Conservation (phyloP, 2,797 vertebrate species). For the Cossypha heuglini region DNA sequence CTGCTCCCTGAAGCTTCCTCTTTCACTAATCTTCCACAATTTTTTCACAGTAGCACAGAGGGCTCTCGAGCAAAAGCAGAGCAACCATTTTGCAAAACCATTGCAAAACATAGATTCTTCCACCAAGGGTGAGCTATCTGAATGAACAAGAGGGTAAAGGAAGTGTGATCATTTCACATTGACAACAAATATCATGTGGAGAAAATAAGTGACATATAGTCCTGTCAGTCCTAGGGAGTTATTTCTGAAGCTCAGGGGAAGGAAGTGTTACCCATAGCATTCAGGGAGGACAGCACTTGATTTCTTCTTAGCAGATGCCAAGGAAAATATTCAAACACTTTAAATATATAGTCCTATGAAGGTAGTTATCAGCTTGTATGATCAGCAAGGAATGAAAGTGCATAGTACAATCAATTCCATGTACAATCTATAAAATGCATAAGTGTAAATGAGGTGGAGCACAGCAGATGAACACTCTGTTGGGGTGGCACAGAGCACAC, state of each 20-base stretch:
- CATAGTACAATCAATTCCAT: not conserved
- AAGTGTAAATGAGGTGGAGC: not conserved
- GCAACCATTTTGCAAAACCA: not conserved
- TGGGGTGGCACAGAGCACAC: fast-evolving
- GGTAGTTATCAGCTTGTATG: not conserved
- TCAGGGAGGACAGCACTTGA: not conserved
- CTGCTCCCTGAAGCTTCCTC: not conserved
- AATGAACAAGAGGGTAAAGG: not conserved
- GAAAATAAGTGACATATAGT: not conserved
- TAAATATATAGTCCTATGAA: not conserved
- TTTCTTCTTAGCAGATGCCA: not conserved
- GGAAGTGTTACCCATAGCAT: not conserved
- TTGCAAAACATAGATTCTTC: not conserved
- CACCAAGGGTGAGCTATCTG: not conserved
- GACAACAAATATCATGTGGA: not conserved
- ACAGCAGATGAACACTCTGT: not conserved
- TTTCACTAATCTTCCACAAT: not conserved
- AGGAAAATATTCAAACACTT: not conserved
- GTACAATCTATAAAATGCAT: not conserved
- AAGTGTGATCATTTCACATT: not conserved
- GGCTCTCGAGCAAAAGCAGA: not conserved
- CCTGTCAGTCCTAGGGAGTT: not conserved
- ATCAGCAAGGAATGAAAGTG: not conserved
- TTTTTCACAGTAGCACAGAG: not conserved
- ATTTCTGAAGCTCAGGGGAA: not conserved